Percentiles rank a stretch among this genome's conserved stretches.
Conservation (phyloP, 2,797 vertebrate species). For the Cygnus olor region DNA sequence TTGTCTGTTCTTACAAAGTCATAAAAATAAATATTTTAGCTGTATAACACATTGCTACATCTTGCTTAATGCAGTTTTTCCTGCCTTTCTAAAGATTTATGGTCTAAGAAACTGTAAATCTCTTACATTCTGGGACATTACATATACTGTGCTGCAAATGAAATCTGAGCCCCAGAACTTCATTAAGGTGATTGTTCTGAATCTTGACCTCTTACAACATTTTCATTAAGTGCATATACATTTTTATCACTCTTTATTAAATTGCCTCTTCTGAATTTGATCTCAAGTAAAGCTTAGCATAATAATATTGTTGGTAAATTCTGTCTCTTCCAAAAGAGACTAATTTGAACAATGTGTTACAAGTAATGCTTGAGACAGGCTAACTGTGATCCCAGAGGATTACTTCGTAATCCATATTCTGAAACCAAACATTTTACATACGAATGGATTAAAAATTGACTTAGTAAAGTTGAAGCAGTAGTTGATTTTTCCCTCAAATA, state of each 20-base stretch:
- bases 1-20: not conserved
- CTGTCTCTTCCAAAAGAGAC: not conserved
- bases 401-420: not conserved
- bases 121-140: not conserved
- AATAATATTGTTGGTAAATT: not conserved
- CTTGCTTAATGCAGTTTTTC: not conserved
- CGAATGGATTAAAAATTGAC: not conserved
- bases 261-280: not conserved
- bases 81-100: not conserved
- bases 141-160: not conserved
- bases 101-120: not conserved
- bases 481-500: not conserved
- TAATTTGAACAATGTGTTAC: not conserved
- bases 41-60: not conserved
- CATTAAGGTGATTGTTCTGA: not conserved
- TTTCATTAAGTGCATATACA: not conserved
- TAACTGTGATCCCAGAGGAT: not conserved
- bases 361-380: not conserved
- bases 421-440: not conserved
- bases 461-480: not conserved
- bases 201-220: not conserved
- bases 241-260: not conserved
- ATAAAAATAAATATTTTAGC: not conserved
- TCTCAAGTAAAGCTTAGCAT: not conserved
- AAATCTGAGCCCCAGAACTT: not conserved